Evolutionary conservation across 2,113 vertebrate genomes (phyloP).

Genomic region (Girardinichthys multiradiatus): DNA sequence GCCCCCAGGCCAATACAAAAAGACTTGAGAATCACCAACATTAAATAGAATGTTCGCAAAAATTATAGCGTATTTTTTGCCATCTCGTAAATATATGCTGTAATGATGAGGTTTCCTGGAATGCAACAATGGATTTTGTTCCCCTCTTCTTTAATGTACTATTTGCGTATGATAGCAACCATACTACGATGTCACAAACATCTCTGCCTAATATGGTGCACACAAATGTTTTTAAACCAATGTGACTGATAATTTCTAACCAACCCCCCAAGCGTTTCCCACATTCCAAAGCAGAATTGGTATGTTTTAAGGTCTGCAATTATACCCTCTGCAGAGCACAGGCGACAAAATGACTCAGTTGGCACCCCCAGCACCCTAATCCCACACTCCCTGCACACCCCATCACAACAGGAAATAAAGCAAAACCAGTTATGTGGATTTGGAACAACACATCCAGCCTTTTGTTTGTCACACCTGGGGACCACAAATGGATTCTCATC

Average conservation of each 20-base stretch:
- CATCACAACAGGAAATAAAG: conserved; percentile 70
- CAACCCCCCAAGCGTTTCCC: conserved; percentile 33
- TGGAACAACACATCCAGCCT: conserved; percentile 71
- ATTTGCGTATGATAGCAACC: conserved; percentile 16
- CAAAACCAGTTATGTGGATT: conserved; percentile 71
- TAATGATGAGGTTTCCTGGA: conserved; percentile 62
- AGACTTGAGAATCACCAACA: conserved; percentile 71
- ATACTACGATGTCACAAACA: conserved; percentile 43
- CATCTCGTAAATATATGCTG: conserved; percentile 66
- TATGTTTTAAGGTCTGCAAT: conserved; percentile 74
- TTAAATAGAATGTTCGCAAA: conserved; percentile 69
- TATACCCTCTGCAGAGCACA: conserved; percentile 69
- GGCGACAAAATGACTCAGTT: conserved; percentile 71
- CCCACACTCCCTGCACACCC: conserved; percentile 49
- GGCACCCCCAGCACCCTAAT: conserved; percentile 67
- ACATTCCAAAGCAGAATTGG: conserved; percentile 64
- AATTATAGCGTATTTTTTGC: conserved; percentile 60
- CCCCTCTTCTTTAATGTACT: conserved; percentile 36
- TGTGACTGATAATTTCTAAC: conserved; percentile 27
- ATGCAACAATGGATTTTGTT: conserved; percentile 53
- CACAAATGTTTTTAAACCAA: conserved; percentile 33
- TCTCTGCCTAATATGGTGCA: conserved; percentile 49
- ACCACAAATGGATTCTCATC: conserved; percentile 74
- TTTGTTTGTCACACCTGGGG: conserved; percentile 80
- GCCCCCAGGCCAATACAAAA: conserved; percentile 68